Evolutionary conservation across 2,888 invertebrate species (phyloP).

Genomic region (Drosophila anomalata): DNA sequence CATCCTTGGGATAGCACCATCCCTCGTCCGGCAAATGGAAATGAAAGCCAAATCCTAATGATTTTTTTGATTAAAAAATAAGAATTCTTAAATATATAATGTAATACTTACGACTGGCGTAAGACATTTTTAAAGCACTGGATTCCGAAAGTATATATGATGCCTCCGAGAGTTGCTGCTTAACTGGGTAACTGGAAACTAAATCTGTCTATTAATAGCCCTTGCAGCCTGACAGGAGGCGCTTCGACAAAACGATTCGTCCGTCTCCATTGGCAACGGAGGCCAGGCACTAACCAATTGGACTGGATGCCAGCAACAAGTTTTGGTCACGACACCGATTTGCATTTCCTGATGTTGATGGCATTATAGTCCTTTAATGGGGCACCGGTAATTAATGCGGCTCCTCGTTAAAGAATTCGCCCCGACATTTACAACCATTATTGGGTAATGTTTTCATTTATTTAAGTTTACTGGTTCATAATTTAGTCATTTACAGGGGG

Average conservation of each 20-base stretch:
- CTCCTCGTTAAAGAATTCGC: constrained; percentile 17
- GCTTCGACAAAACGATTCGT: constrained; percentile 63
- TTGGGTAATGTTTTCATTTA: constrained; percentile 38
- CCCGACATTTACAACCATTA: constrained; percentile 38
- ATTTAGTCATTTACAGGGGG: constrained; percentile 60
- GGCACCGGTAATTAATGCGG: constrained; percentile 34
- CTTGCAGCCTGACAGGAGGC: constrained; percentile 42
- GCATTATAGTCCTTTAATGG: constrained; percentile 34
- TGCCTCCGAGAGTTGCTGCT: constrained; percentile 33
- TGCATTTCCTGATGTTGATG: constrained; percentile 32
- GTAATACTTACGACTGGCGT: constrained; percentile 60
- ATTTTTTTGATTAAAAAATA: not conserved
- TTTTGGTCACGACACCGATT: constrained; percentile 53
- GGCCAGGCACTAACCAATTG: constrained; percentile 56
- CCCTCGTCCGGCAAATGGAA: constrained; percentile 87
- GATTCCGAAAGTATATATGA: constrained; percentile 13
- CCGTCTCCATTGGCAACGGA: constrained; percentile 63
- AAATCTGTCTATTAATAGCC: constrained; percentile 33
- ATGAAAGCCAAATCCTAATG: constrained; percentile 60
- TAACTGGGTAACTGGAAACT: constrained; percentile 25
- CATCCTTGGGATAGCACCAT: constrained; percentile 89
- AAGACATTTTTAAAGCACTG: constrained; percentile 51
- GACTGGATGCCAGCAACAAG: constrained; percentile 23
- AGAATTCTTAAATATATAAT: too few species aligned
- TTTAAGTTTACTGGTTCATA: constrained; percentile 45